These are phyloP conservation scores for Sciaenops ocellatus DNA, from an alignment of 2,797 vertebrate species.

Conservation along the genomic window DNA sequence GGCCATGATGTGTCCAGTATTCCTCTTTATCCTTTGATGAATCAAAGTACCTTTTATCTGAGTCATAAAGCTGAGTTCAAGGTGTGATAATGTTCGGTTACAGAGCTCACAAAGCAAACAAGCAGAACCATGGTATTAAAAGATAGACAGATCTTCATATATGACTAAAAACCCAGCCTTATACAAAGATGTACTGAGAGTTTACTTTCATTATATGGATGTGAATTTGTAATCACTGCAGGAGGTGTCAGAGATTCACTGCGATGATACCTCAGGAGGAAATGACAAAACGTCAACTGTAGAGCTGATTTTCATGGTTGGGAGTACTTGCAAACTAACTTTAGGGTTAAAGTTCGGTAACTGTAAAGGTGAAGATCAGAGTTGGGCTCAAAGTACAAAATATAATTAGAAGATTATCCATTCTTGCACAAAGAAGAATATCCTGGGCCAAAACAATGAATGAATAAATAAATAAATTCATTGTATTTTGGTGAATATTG, in stretches of 20 bases:
- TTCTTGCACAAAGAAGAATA: neutral
- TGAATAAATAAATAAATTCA: neutral
- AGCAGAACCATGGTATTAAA: slow-evolving; percentile 5
- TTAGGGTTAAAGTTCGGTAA: no score
- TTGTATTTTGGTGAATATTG: neutral
- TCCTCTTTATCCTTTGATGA: slow-evolving; percentile 18
- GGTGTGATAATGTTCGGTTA: slow-evolving; percentile 26
- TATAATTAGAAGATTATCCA: neutral
- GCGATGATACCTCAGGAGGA: slow-evolving; percentile 24
- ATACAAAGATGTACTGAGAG: slow-evolving; percentile 18
- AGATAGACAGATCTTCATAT: slow-evolving; percentile 21
- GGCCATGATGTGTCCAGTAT: neutral
- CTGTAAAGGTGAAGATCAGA: neutral
- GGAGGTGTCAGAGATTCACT: slow-evolving; percentile 41
- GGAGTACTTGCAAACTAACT: neutral
- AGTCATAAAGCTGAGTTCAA: slow-evolving; percentile 23
- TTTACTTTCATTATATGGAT: slow-evolving; percentile 54
- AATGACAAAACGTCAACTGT: slow-evolving; percentile 47
- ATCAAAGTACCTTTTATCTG: slow-evolving; percentile 27
- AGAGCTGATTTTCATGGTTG: slow-evolving; percentile 30
- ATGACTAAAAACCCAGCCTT: slow-evolving; percentile 25
- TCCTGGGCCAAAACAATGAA: neutral
- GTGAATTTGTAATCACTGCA: slow-evolving; percentile 44
- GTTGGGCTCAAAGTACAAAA: neutral
- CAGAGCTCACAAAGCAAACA: slow-evolving; percentile 39